phyloP scores from a whole-genome alignment of 2,113 vertebrate species.

The Peromyscus californicus region DNA sequence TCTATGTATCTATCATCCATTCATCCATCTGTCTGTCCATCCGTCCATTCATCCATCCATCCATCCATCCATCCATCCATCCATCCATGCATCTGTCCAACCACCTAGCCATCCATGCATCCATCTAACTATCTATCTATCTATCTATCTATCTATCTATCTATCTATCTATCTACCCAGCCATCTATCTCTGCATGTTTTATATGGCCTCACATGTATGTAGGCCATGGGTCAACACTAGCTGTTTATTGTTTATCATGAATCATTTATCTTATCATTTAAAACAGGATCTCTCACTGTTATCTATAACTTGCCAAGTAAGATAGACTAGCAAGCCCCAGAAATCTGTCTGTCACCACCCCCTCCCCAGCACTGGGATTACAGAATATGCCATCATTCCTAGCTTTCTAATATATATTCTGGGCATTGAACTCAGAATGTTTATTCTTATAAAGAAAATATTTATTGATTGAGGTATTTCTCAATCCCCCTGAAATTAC shows the following conservation, averaged over 20 bases:
- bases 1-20: neutral
- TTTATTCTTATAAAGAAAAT: neutral
- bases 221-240: neutral
- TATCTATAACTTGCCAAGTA: neutral
- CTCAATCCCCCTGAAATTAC: neutral
- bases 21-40: neutral
- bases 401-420: neutral
- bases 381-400: neutral
- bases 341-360: neutral
- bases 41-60: neutral
- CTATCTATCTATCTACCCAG: no score
- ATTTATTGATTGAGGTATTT: neutral
- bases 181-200: neutral
- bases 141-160: neutral
- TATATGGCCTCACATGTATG: neutral
- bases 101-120: no score
- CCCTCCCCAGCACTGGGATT: neutral
- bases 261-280: neutral
- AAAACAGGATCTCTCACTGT: neutral
- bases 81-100: neutral
- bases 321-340: neutral
- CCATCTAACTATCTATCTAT: neutral
- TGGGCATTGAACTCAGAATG: neutral
- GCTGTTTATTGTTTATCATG: neutral
- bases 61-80: no score